Base-by-base conservation (phyloP, 2,113 vertebrate species). In the Glareola pratincola region DNA sequence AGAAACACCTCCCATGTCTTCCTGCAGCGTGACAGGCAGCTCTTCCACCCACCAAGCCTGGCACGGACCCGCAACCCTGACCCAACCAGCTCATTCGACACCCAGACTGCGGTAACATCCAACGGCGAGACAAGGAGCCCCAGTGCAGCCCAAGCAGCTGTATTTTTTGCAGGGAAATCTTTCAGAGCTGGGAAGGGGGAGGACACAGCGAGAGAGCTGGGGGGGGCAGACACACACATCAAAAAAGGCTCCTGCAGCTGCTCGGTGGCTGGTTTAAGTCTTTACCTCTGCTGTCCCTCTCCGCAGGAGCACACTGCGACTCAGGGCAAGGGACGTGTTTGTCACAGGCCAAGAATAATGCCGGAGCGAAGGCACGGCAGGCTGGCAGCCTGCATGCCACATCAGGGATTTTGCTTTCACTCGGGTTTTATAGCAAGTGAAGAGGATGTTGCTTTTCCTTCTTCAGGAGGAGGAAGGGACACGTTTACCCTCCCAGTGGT, bases 311-410 rank as follows among this genome's bases (percentile, higher is more conserved):
- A 5, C 0, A 3, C 39, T 37, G 27, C 5, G 3, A 23, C 4
- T 26, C 29, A 23, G 45, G 45, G 39, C 15, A 63, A 39, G 26
- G 51, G 53, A 29, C 0, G 1, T 29, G 1, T 67, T 27, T 16
- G 37, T 21, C 26, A 22, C 24, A 14, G 4, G 1, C 24, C 53
- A 67, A 27, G 75, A 48, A 21, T 7, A 64, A 45, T 0, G 5
- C 2, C 1, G 2, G 43, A 14, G n/a, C 0, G 2, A 27, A 36
- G 56, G 82, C 27, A 23, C 6, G 4, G 41, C 1, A 0, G 41
- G 48, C 26, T 41, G 47, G 54, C 54, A 76, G 47, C 63, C 18
- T n/a, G 72, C 80, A 50, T 4, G 10, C 26, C 45, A 50, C 43
- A 45, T 26, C 4, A 37, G 23, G 23, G 20, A 14, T 4, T 64